Evolutionary conservation across 2,797 vertebrate species (phyloP), one percentile per base, ranked within the genome.

Genomic region (Sarcophilus harrisii): DNA sequence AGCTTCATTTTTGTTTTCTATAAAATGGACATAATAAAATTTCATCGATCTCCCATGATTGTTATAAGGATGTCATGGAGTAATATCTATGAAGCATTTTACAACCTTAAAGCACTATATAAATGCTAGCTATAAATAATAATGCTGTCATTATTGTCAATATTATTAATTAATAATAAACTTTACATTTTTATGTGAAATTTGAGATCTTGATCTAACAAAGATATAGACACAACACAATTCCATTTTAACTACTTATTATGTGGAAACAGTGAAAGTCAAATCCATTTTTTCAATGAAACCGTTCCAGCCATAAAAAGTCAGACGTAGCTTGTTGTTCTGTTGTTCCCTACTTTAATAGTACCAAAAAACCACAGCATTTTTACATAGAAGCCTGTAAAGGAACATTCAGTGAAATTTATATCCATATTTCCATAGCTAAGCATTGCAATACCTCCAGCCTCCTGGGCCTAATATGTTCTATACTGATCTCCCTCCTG

Each of bases 81-180:
- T 91, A 57, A 38, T 2, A 1, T 16, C n/a, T 57, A 59, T 21
- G 66, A 45, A 91, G 13, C 21, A 57, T 3, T 73, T n/a, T 49
- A 14, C 14, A 49, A 73, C 45, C 13, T 45, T n/a, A 54, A 49
- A 89, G 57, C 57, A 62, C 3, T 93, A 93, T 57, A 38, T 59
- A 14, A 90, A 94, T 6, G n/a, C 11, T 9, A 38, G 14, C 4
- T 54, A 54, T 66, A 94, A 55, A 58, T 90, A 57, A 2, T 92
- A 6, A 59, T 93, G 96, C n/a, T 52, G 94, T 87, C 93, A 6
- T 30, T 94, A 21, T 52, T 52, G 52, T 66, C 1, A 92, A 28
- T 13, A 55, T n/a, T 52, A 28, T n/a, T 52, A 28, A 55, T 9
- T 0, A 9, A 59, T 58, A 81, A 62, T 87, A 27, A 81, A 81